Conservation (phyloP, 1,140 invertebrate genomes). For the Drosophila mauritiana region DNA sequence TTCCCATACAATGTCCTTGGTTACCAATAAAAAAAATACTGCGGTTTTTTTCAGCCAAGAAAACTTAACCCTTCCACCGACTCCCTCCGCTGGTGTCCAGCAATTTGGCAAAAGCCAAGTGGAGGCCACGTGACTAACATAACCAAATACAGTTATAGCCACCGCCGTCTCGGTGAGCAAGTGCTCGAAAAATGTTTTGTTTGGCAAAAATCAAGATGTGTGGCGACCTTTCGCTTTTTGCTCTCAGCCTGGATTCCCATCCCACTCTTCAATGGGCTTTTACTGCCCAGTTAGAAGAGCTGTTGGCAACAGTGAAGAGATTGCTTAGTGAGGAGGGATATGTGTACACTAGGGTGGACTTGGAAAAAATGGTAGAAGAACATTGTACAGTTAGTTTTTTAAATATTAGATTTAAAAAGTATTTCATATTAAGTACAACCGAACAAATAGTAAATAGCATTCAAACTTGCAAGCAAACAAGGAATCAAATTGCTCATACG, state of each 20-base stretch:
- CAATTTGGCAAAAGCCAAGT: constrained; percentile 72
- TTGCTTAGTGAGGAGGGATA: constrained; percentile 4
- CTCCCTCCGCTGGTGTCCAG: constrained; percentile 35
- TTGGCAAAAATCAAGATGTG: constrained; percentile 83
- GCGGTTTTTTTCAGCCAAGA: constrained; percentile 31
- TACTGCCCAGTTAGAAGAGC: constrained; percentile 45
- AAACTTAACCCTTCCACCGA: constrained; percentile 19
- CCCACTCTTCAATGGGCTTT: constrained; percentile 25
- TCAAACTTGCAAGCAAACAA: no score
- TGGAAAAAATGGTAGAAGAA: background rate
- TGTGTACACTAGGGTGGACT: constrained; percentile 30
- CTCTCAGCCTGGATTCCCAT: constrained; percentile 15
- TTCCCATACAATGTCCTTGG: constrained; percentile 9
- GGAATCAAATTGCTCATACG: no score
- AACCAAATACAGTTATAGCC: constrained; percentile 76
- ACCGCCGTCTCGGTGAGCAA: constrained; percentile 45
- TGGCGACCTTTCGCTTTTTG: constrained; percentile 43
- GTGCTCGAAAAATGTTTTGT: constrained; percentile 76
- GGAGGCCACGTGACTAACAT: constrained; percentile 80
- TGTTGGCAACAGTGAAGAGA: constrained; percentile 54
- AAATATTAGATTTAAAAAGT: background rate
- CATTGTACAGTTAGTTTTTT: no score
- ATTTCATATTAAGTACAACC: no score
- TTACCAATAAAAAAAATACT: constrained; percentile 24
- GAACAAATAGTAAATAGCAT: no score